phyloP scores from a whole-genome alignment of 53 echinoderm and acorn worm species.

The Stichopus horrens region DNA sequence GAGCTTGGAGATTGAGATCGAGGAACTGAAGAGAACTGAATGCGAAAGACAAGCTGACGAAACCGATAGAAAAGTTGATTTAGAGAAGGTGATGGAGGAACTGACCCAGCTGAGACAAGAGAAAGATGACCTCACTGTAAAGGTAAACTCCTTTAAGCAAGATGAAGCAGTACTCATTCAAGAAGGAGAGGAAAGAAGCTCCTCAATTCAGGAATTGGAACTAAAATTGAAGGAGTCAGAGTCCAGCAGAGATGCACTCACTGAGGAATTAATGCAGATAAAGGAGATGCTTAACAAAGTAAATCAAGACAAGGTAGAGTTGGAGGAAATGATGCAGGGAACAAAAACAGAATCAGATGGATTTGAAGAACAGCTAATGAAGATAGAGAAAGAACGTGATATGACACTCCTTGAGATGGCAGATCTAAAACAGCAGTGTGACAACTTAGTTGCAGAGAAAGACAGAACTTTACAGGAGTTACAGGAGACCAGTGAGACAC shows the following conservation, averaged over 20 bases:
- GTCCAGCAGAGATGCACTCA: slow-evolving; percentile 17
- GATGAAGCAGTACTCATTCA: slow-evolving; percentile 11
- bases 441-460: slow-evolving; percentile 42
- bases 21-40: background rate
- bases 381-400: background rate
- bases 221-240: slow-evolving; percentile 30
- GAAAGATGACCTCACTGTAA: slow-evolving; percentile 41
- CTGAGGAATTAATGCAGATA: slow-evolving; percentile 15
- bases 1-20: slow-evolving; percentile 3
- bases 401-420: slow-evolving; percentile 2
- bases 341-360: background rate
- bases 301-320: background rate
- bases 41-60: background rate
- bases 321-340: background rate
- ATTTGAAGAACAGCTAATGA: background rate
- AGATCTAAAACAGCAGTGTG: slow-evolving; percentile 21
- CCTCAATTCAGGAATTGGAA: slow-evolving; percentile 41
- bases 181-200: slow-evolving; percentile 24
- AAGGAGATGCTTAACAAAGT: slow-evolving; percentile 26
- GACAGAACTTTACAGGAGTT: slow-evolving; percentile 4
- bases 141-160: slow-evolving; percentile 41
- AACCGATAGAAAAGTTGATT: background rate
- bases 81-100: slow-evolving; percentile 2
- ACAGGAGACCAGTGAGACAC: slow-evolving; percentile 24
- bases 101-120: slow-evolving; percentile 34